phyloP scores from a whole-genome alignment of 2,888 invertebrate genomes.

The Orchestes rusci region DNA sequence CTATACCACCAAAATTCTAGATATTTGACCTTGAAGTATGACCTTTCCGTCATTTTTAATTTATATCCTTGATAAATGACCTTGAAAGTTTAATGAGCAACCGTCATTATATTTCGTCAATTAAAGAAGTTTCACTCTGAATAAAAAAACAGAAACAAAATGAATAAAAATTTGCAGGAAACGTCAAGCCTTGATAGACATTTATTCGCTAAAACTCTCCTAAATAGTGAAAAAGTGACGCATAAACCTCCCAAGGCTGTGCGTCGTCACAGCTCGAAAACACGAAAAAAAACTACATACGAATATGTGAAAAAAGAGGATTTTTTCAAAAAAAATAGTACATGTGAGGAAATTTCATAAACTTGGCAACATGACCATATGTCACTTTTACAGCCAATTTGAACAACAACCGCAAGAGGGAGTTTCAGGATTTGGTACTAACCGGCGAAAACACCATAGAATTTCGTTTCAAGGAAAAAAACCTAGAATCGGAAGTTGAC shows the following conservation, averaged over 20 bases:
- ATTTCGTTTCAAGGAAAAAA: constrained; percentile 41
- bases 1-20: too few relatives aligned
- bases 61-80: too few relatives aligned
- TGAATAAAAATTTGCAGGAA: constrained; percentile 26
- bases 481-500: constrained; percentile 40
- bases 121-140: too few relatives aligned
- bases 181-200: constrained; percentile 45
- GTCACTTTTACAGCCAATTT: too few relatives aligned
- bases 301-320: constrained; percentile 44
- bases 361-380: too few relatives aligned
- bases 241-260: constrained; percentile 71
- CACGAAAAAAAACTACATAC: constrained; percentile 39
- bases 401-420: constrained; percentile 27
- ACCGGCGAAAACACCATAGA: constrained; percentile 39
- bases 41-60: too few relatives aligned
- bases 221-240: constrained; percentile 46
- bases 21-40: too few relatives aligned
- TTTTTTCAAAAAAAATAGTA: constrained; percentile 34
- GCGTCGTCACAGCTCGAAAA: constrained; percentile 56
- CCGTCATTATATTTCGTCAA: too few relatives aligned
- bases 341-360: too few relatives aligned
- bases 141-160: too few relatives aligned
- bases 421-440: constrained; percentile 29
- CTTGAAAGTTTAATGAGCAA: too few relatives aligned
- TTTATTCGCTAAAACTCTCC: constrained; percentile 42